Evolutionary conservation across 1,140 invertebrate genomes (phyloP), one percentile per base, ranked within the genome.

Genomic region (Chelonus insularis): DNA sequence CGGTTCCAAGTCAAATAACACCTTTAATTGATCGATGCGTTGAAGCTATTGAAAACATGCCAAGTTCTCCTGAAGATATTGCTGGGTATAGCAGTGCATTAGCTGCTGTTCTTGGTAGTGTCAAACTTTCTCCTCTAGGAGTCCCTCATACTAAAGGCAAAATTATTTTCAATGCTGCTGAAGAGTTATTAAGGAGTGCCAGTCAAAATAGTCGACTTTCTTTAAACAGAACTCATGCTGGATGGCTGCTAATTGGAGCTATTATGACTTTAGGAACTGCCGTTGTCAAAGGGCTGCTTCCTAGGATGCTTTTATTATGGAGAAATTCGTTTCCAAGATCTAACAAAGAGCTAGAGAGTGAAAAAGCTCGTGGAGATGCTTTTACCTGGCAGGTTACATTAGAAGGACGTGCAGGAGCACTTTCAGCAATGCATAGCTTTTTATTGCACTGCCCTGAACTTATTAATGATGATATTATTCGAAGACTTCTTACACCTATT

Each of bases 341-440:
- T 0, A 89, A 89, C 23, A 97, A 97, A 74, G 96, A 99, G 78
- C 84, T 99, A 16, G 97, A 99, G 72, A 95, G 93, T 5, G 97
- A 99, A 81, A 98, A 98, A 75, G 92, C 94, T 0, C 86, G 97
- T 61, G 97, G 97, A 5, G 97, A 99, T 84, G 92, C 95, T 0
- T 99, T 99, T 76, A 99, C 97, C 37, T 99, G 97, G 97, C 96
- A 98, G 85, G 93, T 99, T 14, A 97, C 96, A 1, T 80, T 99
- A 45, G 96, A 99, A 84, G 95, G 95, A 11, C 85, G 97, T 57
- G 94, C 97, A 11, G 97, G 97, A 0, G 97, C 97, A 8, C 78
- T 99, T 2, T 95, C 95, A 11, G 92, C 94, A 0, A 94, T 99
- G 87, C 90, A 97, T 70, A 97, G 95, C 76, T 93, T 99, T 74